phyloP scores from a whole-genome alignment of 2,113 vertebrate species.

The Brachyistius frenatus region DNA sequence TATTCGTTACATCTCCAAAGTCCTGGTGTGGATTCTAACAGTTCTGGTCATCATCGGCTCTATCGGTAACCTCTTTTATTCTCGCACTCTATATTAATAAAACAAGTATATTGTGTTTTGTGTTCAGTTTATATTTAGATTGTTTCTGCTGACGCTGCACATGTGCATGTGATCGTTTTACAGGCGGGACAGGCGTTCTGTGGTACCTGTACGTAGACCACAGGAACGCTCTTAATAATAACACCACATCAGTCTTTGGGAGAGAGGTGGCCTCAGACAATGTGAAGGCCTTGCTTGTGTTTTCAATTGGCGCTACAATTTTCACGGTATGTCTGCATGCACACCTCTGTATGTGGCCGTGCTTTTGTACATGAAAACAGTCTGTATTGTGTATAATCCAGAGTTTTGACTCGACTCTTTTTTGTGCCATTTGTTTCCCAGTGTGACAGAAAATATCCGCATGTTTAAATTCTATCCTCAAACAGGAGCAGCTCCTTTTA shows the following conservation, averaged over 20 bases:
- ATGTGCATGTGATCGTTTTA: not conserved
- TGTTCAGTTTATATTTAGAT: not conserved
- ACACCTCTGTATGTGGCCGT: not conserved
- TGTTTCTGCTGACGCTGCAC: not conserved
- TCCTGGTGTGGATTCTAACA: constrained; percentile 96
- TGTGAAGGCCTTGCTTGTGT: constrained; percentile 92
- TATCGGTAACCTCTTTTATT: constrained; percentile 85
- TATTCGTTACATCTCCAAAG: constrained; percentile 96
- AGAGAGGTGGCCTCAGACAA: constrained; percentile 91
- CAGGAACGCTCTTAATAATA: constrained; percentile 75
- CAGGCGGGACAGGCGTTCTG: constrained; percentile 92
- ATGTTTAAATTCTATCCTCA: not conserved
- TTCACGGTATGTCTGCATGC: constrained; percentile 86
- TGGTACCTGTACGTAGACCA: constrained; percentile 97
- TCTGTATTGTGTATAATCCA: not conserved
- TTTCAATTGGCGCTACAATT: constrained; percentile 92
- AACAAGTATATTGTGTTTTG: not conserved
- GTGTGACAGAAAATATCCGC: too few relatives aligned
- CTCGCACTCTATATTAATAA: fast-evolving
- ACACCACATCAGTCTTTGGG: constrained; percentile 78
- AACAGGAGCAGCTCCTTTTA: not conserved
- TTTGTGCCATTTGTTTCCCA: too few relatives aligned
- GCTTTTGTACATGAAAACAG: not conserved
- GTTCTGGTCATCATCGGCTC: constrained; percentile 92
- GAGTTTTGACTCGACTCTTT: too few relatives aligned